Evolutionary conservation across 2,888 invertebrate species (phyloP).

Genomic region (Conus canariensis): DNA sequence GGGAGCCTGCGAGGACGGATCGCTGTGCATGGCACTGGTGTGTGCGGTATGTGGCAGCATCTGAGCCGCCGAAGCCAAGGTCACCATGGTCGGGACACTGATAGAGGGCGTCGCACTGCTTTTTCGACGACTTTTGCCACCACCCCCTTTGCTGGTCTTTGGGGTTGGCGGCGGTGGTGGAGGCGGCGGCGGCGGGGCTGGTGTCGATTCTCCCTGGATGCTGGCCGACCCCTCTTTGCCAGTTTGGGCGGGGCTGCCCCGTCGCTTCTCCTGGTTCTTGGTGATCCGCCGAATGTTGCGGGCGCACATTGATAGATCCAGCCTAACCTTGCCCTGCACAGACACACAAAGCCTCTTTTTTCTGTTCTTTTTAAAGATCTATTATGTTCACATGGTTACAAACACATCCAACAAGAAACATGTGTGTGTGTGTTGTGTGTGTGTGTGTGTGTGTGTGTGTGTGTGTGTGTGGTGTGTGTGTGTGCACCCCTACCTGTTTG

Average conservation of each 20-base stretch:
- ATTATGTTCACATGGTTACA: not conserved
- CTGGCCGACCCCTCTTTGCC: not conserved
- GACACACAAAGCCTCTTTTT: not conserved
- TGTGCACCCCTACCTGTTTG: too few species aligned
- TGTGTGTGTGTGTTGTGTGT: too few species aligned
- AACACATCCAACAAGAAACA: too few species aligned
- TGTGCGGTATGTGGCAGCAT: conserved; percentile 41
- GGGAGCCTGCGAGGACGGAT: not conserved
- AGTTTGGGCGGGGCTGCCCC: not conserved
- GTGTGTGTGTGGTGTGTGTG: too few species aligned
- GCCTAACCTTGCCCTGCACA: conserved; percentile 36
- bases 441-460: too few species aligned
- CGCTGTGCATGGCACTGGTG: conserved; percentile 2
- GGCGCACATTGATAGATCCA: conserved; percentile 40
- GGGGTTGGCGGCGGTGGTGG: not conserved
- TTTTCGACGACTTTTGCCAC: not conserved
- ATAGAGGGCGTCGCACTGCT: not conserved
- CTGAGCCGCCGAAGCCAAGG: not conserved
- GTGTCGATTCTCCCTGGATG: not conserved
- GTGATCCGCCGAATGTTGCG: conserved; percentile 43
- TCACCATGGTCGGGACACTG: conserved; percentile 28
- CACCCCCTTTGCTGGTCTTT: not conserved
- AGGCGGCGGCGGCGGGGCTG: not conserved
- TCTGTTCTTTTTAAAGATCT: not conserved
- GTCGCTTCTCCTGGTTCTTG: conserved; percentile 39